Evolutionary conservation across 1,140 invertebrate genomes (phyloP), one percentile per base, ranked within the genome.

Genomic region (Bacillus rossius): DNA sequence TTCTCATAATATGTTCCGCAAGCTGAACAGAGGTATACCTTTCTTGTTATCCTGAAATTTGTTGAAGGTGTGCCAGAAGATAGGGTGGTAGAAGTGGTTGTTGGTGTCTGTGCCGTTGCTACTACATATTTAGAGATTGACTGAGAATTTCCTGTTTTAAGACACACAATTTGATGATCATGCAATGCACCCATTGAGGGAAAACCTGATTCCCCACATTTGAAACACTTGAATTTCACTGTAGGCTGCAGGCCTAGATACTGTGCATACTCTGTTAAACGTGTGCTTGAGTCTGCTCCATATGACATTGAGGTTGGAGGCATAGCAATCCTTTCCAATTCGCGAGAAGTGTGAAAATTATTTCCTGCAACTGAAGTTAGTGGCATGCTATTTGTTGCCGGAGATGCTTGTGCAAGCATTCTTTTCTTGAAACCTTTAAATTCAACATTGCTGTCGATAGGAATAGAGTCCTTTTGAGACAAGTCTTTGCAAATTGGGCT

Each of bases 1-100:
- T 87, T 87, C 72, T 90, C 87, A 74, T 88, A 89, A 63, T 90
- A 89, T 2, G 83, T 87, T 22, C 82, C 84, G 70, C 89, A 92
- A 1, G 84, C 83, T 8, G 85, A 84, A 69, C 89, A 92, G 14
- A 88, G 69, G 63, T 86, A 90, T 53, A 88, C 87, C 73, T 87
- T 87, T 43, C 85, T 74, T 19, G 84, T 84, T n/a, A 84, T 81
- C 65, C 81, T 79, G 50, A 82, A 84, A 66, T 80, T 82, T 14
- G 76, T 76, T 40, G 71, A 66, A 23, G 67, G 64, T 41, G 61
- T 64, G 47, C 29, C 29, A 34, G 29, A 34, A 34, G 29, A 34
- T 7, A 63, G 17, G 19, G 61, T 58, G 22, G 63, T 57, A 34
- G 65, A 61, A 25, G 66, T 65, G 37, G 64, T 59, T 64, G 75